These are phyloP conservation scores for Solenopsis fugax DNA, from an alignment of 1,140 invertebrate genomes.

Conservation along the genomic window DNA sequence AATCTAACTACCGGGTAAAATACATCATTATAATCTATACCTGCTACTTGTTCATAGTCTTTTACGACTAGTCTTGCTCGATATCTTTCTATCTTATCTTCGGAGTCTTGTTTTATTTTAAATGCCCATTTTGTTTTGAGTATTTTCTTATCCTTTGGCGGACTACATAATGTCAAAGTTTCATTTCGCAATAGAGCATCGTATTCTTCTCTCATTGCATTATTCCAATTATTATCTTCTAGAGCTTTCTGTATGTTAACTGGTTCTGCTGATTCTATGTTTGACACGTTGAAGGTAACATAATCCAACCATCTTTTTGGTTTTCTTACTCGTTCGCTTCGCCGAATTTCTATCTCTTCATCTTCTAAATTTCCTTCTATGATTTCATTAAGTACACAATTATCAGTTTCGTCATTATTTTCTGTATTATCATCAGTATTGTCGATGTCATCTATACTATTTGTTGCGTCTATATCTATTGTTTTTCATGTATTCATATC, in stretches of 20 bases:
- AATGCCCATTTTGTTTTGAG: background rate
- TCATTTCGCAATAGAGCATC: background rate
- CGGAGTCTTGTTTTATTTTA: background rate
- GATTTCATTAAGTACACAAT: too few species aligned
- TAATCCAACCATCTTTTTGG: background rate
- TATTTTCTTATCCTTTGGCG: background rate
- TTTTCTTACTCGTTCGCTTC: background rate
- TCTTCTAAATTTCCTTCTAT: background rate
- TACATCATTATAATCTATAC: background rate
- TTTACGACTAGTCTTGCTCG: background rate
- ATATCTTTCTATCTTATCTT: background rate
- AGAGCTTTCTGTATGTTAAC: background rate
- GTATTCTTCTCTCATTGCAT: background rate
- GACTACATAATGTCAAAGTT: background rate
- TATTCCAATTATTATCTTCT: background rate
- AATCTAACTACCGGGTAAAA: background rate
- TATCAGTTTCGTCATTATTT: background rate
- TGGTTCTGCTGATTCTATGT: background rate
- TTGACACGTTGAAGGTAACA: background rate
- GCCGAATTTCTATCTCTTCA: background rate
- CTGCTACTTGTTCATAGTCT: background rate
- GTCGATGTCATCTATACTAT: too few species aligned
- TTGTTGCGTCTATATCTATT: too few species aligned
- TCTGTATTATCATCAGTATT: background rate
- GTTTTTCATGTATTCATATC: too few species aligned